phyloP scores from a whole-genome alignment of 1,140 invertebrate genomes.

The Globodera rostochiensis region DNA sequence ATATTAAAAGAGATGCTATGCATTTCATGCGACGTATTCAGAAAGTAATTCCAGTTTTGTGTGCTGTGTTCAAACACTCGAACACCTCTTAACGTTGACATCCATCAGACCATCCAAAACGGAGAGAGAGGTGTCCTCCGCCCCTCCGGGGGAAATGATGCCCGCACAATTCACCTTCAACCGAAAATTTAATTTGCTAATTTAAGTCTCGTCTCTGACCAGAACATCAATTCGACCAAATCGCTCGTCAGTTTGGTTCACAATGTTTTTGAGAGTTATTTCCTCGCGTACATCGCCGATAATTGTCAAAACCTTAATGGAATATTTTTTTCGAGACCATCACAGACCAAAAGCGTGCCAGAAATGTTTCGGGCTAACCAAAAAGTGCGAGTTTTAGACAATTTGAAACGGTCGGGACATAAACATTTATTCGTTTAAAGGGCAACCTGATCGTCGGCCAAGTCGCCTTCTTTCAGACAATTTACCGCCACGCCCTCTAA shows the following conservation, averaged over 20 bases:
- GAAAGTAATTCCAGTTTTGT: constrained; percentile 17
- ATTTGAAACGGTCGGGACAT: not conserved
- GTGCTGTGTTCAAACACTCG: constrained; percentile 1
- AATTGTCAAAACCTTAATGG: constrained; percentile 58
- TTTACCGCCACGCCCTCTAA: constrained; percentile 73
- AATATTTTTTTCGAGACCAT: constrained; percentile 14
- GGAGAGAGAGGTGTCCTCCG: constrained; percentile 77
- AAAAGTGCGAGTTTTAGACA: not conserved
- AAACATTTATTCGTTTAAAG: not conserved
- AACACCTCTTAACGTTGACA: constrained; percentile 75
- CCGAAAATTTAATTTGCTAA: not conserved
- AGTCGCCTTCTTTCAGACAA: constrained; percentile 68
- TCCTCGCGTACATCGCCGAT: constrained; percentile 58
- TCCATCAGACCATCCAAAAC: constrained; percentile 82
- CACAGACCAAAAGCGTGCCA: constrained; percentile 14
- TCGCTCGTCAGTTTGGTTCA: constrained; percentile 41
- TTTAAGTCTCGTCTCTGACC: constrained; percentile 15
- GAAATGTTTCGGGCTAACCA: not conserved
- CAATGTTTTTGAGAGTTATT: constrained; percentile 34
- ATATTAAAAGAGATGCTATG: constrained; percentile 61
- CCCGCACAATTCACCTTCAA: constrained; percentile 79
- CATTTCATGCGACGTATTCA: not conserved
- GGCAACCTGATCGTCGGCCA: constrained; percentile 42
- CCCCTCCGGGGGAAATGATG: constrained; percentile 77
- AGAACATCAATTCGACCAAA: constrained; percentile 48